Evolutionary conservation across 1,140 invertebrate species (phyloP), one percentile per base, ranked within the genome.

Genomic region (Pygmarrhopalites habei): DNA sequence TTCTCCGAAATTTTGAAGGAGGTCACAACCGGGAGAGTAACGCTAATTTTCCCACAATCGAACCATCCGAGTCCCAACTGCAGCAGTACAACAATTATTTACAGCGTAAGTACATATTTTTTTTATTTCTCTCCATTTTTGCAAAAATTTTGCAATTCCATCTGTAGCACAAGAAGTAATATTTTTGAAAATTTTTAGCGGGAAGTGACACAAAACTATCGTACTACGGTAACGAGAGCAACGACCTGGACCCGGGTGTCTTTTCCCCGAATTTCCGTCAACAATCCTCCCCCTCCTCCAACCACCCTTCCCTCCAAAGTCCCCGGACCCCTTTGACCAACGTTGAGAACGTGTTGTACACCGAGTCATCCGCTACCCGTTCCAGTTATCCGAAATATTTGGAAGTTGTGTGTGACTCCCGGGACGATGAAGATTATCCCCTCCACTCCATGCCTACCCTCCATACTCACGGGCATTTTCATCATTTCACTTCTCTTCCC

Each of bases 311-410:
- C n/a, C n/a, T n/a, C n/a, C n/a, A n/a, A n/a, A n/a, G n/a, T n/a
- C n/a, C n/a, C n/a, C n/a, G n/a, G n/a, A n/a, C n/a, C n/a, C n/a
- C n/a, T n/a, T n/a, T n/a, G n/a, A n/a, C n/a, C 39, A 41, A 41
- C 39, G 10, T 41, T 41, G 39, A 41, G 39, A 10, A 10, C 10
- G 39, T 10, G n/a, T 41, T 12, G n/a, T n/a, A 41, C 39, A 41
- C 39, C 39, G n/a, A n/a, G n/a, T n/a, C n/a, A n/a, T n/a, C 39
- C n/a, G 10, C 10, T 41, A 41, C n/a, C 39, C 39, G 10, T 41
- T 19, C 59, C 7, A 19, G 26, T 3, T 66, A 52, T 35, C 65
- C 65, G n/a, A 67, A 67, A 47, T 67, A 67, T 23, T 44, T 41
- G n/a, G 39, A 41, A 41, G n/a, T 41, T 41, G 39, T 41, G 39